Evolutionary conservation across 2,888 invertebrate genomes (phyloP).

Genomic region (Agrotis ipsilon): DNA sequence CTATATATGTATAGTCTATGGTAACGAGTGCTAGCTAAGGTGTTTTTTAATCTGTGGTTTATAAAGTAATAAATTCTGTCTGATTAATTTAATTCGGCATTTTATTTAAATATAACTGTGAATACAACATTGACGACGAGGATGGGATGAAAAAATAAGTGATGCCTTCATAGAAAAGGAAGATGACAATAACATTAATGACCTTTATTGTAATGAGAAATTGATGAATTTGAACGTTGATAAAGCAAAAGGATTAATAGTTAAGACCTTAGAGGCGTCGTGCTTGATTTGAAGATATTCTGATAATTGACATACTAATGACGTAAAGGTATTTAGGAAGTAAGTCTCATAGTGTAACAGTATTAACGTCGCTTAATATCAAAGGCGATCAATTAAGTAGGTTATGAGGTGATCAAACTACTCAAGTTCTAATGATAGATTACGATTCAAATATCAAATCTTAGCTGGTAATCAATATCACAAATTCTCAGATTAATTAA

Average conservation of each 20-base stretch:
- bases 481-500: conserved; percentile 37
- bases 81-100: no score
- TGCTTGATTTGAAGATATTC: background rate
- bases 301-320: background rate
- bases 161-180: background rate
- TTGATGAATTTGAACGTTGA: background rate
- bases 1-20: no score
- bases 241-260: background rate
- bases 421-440: conserved; percentile 24
- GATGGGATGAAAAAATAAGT: background rate
- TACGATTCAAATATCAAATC: conserved; percentile 16
- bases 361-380: background rate
- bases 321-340: background rate
- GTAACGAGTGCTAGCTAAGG: no score
- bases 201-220: background rate
- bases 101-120: no score
- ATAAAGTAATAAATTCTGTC: no score
- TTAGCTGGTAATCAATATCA: conserved; percentile 24
- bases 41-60: no score
- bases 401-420: conserved; percentile 12
- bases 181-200: background rate
- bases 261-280: background rate
- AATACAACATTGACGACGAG: background rate
- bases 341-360: no score
- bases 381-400: conserved; percentile 9